Percentiles rank a stretch among this genome's conserved stretches.
phyloP scores from a whole-genome alignment of 2,797 vertebrate species.

The Sebastes diploproa region DNA sequence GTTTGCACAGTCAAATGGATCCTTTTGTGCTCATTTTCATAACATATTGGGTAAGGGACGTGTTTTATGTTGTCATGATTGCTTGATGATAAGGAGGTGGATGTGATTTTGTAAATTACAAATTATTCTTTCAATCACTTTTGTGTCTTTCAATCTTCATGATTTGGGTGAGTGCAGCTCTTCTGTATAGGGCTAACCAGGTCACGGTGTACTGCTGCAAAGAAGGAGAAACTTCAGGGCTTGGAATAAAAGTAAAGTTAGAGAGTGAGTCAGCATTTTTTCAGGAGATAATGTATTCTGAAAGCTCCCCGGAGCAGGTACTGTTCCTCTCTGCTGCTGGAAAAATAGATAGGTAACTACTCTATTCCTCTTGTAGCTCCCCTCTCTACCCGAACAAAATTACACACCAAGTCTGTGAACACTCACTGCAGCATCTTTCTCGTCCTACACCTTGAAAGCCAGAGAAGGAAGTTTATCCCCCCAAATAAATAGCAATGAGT shows the following conservation, averaged over 20 bases:
- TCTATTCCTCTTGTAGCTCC: not conserved
- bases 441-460: not conserved
- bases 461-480: not conserved
- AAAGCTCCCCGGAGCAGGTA: slow-evolving; percentile 33
- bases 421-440: not conserved
- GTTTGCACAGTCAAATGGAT: slow-evolving; percentile 30
- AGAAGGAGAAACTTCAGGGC: slow-evolving; percentile 11
- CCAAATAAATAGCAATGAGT: slow-evolving; percentile 19
- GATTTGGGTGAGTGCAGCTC: not conserved
- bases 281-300: slow-evolving; percentile 52
- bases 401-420: not conserved
- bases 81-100: slow-evolving; percentile 1
- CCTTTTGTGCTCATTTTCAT: slow-evolving; percentile 39
- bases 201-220: slow-evolving; percentile 38
- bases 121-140: not conserved
- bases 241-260: slow-evolving; percentile 7
- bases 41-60: not conserved
- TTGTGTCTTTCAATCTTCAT: not conserved
- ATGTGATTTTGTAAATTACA: not conserved
- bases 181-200: slow-evolving; percentile 18
- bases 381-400: not conserved
- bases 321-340: slow-evolving; percentile 17
- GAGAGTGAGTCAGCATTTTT: slow-evolving; percentile 63
- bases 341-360: slow-evolving; percentile 20
- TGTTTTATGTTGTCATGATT: slow-evolving; percentile 15